Evolutionary conservation across 2,888 invertebrate genomes (phyloP).

Genomic region (Apamea crenata): DNA sequence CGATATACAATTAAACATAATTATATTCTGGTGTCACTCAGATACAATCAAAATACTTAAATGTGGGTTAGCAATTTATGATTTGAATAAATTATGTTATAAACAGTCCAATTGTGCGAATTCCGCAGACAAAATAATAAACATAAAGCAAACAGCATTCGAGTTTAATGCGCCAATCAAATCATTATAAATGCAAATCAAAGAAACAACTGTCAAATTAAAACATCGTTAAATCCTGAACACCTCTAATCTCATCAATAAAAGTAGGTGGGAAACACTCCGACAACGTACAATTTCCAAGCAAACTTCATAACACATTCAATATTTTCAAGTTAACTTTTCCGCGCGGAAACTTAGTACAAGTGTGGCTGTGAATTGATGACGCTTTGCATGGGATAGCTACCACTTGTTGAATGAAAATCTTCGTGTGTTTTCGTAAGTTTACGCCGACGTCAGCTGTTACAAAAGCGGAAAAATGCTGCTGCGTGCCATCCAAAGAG

Average conservation of each 20-base stretch:
- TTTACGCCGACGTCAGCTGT: conserved; percentile 75
- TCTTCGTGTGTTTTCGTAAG: conserved; percentile 86
- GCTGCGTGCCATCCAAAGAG: conserved; percentile 55
- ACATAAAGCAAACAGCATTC: conserved; percentile 32
- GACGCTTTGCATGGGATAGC: conserved; percentile 75
- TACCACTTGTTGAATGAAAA: conserved; percentile 88
- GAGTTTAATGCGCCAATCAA: conserved; percentile 38
- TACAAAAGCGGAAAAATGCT: conserved; percentile 76
- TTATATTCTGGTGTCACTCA: conserved; percentile 52
- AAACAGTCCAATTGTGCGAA: conserved; percentile 53
- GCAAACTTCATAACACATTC: conserved; percentile 57
- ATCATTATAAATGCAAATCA: conserved; percentile 41
- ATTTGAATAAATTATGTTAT: conserved; percentile 54
- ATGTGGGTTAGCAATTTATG: conserved; percentile 52
- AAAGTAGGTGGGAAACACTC: conserved; percentile 39
- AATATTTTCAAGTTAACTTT: conserved; percentile 63
- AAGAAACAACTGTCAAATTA: conserved; percentile 35
- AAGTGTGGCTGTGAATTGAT: conserved; percentile 71
- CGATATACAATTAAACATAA: conserved; percentile 42
- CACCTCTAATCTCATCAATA: conserved; percentile 30
- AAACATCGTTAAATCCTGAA: conserved; percentile 32
- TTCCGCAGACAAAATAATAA: conserved; percentile 49
- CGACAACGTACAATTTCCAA: conserved; percentile 32
- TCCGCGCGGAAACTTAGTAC: conserved; percentile 61
- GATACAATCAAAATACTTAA: conserved; percentile 46